Conservation (phyloP, 1,140 invertebrate species). For the Leptinotarsa texana region DNA sequence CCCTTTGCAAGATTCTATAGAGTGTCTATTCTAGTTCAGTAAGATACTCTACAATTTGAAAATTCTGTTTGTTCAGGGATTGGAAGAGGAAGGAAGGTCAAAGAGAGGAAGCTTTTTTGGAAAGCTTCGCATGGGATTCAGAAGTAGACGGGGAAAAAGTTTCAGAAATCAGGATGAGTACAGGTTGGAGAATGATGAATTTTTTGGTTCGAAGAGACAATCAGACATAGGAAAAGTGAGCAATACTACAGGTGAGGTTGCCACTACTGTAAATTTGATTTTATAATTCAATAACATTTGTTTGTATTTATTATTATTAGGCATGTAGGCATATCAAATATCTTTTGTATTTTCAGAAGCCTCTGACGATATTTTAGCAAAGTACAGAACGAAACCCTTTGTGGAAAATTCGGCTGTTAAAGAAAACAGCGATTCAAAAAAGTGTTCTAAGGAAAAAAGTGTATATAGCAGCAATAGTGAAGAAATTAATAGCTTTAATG, state of each 20-base stretch:
- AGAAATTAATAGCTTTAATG: constrained; percentile 54
- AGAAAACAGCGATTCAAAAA: constrained; percentile 33
- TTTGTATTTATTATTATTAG: constrained; percentile 6
- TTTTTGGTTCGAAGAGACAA: neutral
- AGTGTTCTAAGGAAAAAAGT: constrained; percentile 34
- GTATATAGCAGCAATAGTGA: constrained; percentile 33
- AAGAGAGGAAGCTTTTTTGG: constrained; percentile 67
- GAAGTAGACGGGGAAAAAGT: constrained; percentile 62
- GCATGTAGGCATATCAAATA: neutral
- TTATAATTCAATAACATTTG: constrained; percentile 22
- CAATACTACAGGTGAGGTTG: constrained; percentile 35
- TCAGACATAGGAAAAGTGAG: constrained; percentile 20
- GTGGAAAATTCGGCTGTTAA: constrained; percentile 61
- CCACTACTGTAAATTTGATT: too few species aligned
- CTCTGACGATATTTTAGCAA: constrained; percentile 92
- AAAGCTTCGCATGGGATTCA: constrained; percentile 70
- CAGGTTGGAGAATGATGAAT: constrained; percentile 56
- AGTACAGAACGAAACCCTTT: constrained; percentile 85
- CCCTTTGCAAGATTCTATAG: too few species aligned
- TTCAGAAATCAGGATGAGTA: constrained; percentile 59
- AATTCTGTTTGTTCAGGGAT: constrained; percentile 1
- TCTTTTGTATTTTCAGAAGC: constrained; percentile 62
- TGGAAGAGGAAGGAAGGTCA: constrained; percentile 65
- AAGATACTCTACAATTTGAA: too few species aligned
- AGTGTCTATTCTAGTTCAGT: too few species aligned